These are phyloP conservation scores for Gallinago jamesoni DNA, from an alignment of 2,113 vertebrate genomes.

Conservation along the genomic window DNA sequence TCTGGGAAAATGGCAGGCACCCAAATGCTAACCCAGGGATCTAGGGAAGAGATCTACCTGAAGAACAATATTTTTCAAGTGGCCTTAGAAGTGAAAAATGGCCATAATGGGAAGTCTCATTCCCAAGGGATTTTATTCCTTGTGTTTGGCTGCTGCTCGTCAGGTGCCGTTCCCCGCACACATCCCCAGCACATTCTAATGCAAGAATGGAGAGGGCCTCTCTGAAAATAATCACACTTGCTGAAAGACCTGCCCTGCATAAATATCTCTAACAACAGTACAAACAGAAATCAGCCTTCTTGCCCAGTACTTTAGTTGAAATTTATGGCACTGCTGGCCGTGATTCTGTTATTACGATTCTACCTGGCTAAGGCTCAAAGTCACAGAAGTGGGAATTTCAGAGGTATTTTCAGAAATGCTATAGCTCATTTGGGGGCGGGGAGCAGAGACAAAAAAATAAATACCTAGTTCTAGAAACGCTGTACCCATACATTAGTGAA, in stretches of 20 bases:
- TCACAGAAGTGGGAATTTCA: conserved; percentile 35
- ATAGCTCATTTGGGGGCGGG: neutral
- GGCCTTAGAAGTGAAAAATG: conserved; percentile 57
- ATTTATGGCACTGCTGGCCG: conserved; percentile 38
- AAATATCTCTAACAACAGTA: conserved; percentile 58
- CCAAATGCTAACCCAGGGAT: conserved; percentile 51
- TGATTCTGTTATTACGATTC: conserved; percentile 55
- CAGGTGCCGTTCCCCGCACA: neutral
- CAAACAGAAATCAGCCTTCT: conserved; percentile 54
- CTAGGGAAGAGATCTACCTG: conserved; percentile 57
- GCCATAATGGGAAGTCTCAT: conserved; percentile 22
- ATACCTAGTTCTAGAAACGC: neutral
- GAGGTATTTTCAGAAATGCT: conserved; percentile 44
- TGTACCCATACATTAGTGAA: neutral
- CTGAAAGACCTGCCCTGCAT: conserved; percentile 61
- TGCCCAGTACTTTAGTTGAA: neutral
- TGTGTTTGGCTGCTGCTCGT: conserved; percentile 22
- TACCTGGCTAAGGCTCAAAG: conserved; percentile 54
- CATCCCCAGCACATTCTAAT: conserved; percentile 42
- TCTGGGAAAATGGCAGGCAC: conserved; percentile 66
- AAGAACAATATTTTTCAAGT: conserved; percentile 67
- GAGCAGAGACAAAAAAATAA: neutral
- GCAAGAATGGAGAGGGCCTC: conserved; percentile 48
- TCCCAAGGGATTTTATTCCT: conserved; percentile 43
- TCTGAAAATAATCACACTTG: conserved; percentile 68